These are phyloP conservation scores for Urocitellus parryii DNA, from an alignment of 2,113 vertebrate genomes.

Conservation along the genomic window DNA sequence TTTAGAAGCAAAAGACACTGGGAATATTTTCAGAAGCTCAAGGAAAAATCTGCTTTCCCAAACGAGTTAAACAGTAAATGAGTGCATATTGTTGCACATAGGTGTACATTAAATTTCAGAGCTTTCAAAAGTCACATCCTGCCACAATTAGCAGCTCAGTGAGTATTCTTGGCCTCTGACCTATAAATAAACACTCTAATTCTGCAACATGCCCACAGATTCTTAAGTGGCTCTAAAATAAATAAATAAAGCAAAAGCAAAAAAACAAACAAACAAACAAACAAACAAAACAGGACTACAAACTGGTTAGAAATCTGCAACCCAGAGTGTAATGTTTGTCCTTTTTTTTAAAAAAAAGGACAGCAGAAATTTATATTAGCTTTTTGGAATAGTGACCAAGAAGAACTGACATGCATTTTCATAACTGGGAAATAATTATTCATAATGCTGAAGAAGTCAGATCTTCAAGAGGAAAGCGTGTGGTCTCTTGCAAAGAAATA, in stretches of 20 bases:
- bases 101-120: slow-evolving; percentile 30
- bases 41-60: background rate
- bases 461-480: background rate
- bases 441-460: background rate
- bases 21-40: slow-evolving; percentile 27
- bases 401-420: slow-evolving; percentile 11
- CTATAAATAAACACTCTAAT: slow-evolving; percentile 69
- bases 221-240: slow-evolving; percentile 4
- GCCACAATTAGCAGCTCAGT: slow-evolving; percentile 66
- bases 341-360: background rate
- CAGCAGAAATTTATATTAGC: background rate
- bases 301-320: slow-evolving; percentile 41
- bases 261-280: too few relatives aligned
- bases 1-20: background rate
- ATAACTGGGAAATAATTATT: slow-evolving; percentile 31
- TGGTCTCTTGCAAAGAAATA: background rate
- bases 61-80: background rate
- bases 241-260: background rate
- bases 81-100: slow-evolving; percentile 46
- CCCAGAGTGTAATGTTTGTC: slow-evolving; percentile 8
- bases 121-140: slow-evolving; percentile 66
- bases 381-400: slow-evolving; percentile 31
- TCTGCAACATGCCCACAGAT: slow-evolving; percentile 64
- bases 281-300: background rate
- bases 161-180: slow-evolving; percentile 46